Base-by-base conservation (phyloP, 2,888 invertebrate species). In the Nesidiocoris tenuis region DNA sequence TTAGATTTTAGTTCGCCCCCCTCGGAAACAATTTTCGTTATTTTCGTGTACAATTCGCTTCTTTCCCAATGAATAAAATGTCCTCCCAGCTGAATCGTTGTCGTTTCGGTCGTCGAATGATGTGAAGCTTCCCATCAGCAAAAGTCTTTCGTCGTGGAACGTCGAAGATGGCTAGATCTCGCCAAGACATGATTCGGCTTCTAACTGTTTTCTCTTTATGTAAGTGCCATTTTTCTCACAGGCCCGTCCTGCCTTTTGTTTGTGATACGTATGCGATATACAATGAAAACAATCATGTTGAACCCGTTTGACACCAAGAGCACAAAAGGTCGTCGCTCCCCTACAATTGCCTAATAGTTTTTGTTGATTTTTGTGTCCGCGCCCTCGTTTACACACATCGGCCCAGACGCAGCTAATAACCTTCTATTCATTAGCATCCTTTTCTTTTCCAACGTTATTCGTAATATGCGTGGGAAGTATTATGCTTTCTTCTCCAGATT, bases 321-420 rank as follows among this genome's bases (percentile, higher is more conserved):
- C n/a, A n/a, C n/a, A n/a, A 63, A 63, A 70, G 70, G 70, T 70
- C 59, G 70, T 23, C 59, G 59, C 57, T 59, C 70, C 9, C 39
- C 12, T 3, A 39, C 39, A 39, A 3, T 39, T 39, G 39, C 39
- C 12, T 12, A 39, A 39, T 39, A 3, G 39, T 39, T 39, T 5
- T 24, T 25, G 70, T 63, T 19, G 63, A 21, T 16, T 23, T 70
- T 22, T 18, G 23, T 57, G 39, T 12, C 39, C 70, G 70, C 70
- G 57, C 70, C 70, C 70, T 59, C 70, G 56, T 70, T 70, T 70
- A 70, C 70, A 59, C 70, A n/a, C n/a, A n/a, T n/a, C n/a, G n/a
- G n/a, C n/a, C n/a, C n/a, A n/a, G n/a, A n/a, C n/a, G n/a, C n/a
- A 59, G 70, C 57, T 70, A 70, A 70, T 70, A 70, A 17, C 70